phyloP scores from a whole-genome alignment of 2,113 vertebrate genomes.

The Fukomys damarensis region DNA sequence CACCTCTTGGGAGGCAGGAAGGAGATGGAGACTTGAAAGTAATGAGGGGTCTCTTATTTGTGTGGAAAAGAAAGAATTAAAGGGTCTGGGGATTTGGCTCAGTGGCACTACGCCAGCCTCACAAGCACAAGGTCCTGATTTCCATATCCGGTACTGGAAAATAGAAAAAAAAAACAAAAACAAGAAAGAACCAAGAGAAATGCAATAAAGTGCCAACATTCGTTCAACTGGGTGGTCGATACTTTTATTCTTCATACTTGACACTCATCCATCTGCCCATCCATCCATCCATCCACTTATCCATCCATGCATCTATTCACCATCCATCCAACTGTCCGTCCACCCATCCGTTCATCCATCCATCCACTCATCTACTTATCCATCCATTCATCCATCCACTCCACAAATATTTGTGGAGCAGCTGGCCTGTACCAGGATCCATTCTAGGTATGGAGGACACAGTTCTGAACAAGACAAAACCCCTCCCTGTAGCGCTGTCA shows the following conservation, averaged over 20 bases:
- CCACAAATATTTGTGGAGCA: neutral
- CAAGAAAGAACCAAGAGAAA: neutral
- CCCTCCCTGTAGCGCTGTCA: neutral
- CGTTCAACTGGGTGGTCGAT: neutral
- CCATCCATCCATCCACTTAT: neutral
- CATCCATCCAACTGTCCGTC: neutral
- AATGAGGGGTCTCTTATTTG: neutral
- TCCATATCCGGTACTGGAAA: too few species aligned
- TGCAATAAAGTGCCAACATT: neutral
- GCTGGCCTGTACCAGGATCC: neutral
- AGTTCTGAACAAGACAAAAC: neutral
- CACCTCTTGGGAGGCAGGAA: neutral
- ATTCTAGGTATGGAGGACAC: neutral
- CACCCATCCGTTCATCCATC: neutral
- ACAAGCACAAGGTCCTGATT: too few species aligned
- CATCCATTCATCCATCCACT: neutral
- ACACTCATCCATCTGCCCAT: neutral
- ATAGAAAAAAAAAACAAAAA: too few species aligned
- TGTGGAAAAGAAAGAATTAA: neutral
- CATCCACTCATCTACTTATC: neutral
- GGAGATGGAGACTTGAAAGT: too few species aligned
- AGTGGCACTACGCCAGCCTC: too few species aligned
- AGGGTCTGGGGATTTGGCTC: too few species aligned
- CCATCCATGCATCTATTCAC: neutral
- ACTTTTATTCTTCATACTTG: neutral